Evolutionary conservation across 2,888 invertebrate genomes (phyloP), one percentile per base, ranked within the genome.

Genomic region (Thymelicus lineola): DNA sequence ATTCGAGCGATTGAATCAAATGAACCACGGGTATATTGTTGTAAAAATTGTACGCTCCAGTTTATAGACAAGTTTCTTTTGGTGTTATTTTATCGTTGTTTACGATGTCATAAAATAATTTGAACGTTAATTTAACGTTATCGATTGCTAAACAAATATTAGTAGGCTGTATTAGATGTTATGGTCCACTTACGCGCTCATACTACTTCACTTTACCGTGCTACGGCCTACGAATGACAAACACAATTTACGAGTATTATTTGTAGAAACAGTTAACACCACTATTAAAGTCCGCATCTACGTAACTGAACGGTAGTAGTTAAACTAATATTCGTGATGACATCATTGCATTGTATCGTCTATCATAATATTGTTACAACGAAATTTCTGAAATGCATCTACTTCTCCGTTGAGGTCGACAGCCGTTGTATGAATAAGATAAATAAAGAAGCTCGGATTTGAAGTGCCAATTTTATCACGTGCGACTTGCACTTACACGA

Each of bases 391-490:
- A 68, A 62, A 46, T 68, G 67, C 67, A 68, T 46, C 35, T 4
- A 36, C 35, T 12, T 20, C 35, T 57, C 46, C 46, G 48, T 12
- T 12, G 71, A 77, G 81, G 82, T 85, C 66, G 81, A 80, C 71
- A 82, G 79, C 83, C 86, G 78, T 75, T 76, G 76, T 79, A 75
- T 83, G 86, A 86, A 86, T 81, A 82, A 80, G 67, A 76, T 77
- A 69, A 63, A 69, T 68, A 68, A 62, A 68, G 57, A 20, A 60
- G 36, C 53, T 63, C n/a, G 14, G 6, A 46, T n/a, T 28, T 63
- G 20, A 82, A 85, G 86, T 82, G 86, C 81, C 86, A 87, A 89
- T 86, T 86, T 86, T 87, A 86, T 86, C 85, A 86, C 86, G 79
- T 85, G 78, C 75, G 76, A 75, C 75, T 79, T 75, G 73, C 79